A percentile compares a stretch with the other conserved stretches of the same genome.
These are phyloP conservation scores for Copsychus sechellarum DNA, from an alignment of 2,113 vertebrate species.

Conservation along the genomic window DNA sequence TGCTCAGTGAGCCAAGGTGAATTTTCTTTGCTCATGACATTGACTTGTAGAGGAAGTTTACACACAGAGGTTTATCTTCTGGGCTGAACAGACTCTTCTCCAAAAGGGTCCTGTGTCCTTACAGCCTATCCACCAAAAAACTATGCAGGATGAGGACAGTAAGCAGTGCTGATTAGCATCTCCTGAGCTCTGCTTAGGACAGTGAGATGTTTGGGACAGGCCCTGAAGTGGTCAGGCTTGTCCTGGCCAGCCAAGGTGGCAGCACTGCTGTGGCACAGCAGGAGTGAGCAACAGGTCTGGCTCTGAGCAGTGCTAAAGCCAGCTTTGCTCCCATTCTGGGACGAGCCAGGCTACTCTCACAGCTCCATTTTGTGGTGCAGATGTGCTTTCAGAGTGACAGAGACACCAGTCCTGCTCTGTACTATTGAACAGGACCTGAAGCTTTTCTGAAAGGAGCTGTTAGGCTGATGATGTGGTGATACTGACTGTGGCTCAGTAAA, in stretches of 20 bases:
- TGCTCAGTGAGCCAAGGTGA: not conserved
- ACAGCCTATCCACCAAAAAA: not conserved
- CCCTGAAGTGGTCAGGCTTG: not conserved
- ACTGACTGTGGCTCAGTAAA: not conserved
- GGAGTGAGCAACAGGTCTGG: not conserved
- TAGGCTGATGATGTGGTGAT: not conserved
- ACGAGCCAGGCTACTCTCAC: not conserved
- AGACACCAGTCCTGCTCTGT: not conserved
- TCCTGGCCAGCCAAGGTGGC: not conserved
- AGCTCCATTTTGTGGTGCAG: not conserved
- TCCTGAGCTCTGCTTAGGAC: not conserved
- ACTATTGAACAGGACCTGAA: not conserved
- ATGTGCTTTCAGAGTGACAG: not conserved
- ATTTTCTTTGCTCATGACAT: not conserved
- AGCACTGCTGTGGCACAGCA: not conserved
- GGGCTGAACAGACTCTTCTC: not conserved
- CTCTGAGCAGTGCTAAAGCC: not conserved
- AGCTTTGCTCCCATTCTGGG: accelerated
- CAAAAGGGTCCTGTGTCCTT: not conserved
- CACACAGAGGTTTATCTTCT: not conserved
- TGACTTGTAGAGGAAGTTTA: not conserved
- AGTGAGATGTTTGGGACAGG: not conserved
- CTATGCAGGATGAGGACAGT: not conserved
- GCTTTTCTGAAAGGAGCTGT: not conserved
- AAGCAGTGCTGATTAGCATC: not conserved